Conservation (phyloP, 2,888 invertebrate species). For the Auanema sp. region DNA sequence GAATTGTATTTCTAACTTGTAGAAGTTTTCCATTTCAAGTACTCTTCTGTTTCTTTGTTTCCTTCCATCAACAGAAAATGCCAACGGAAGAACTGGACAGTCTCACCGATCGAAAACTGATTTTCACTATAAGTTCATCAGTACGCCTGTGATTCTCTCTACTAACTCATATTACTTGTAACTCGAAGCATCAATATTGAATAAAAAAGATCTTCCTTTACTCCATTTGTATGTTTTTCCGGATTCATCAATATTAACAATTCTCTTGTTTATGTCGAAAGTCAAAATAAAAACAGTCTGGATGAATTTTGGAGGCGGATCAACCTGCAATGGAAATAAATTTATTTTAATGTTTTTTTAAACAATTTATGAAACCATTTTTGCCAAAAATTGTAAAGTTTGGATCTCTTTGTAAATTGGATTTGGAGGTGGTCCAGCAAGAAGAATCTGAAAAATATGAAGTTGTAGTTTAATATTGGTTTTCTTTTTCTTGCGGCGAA, state of each 20-base stretch:
- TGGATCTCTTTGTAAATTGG: conserved; percentile 15
- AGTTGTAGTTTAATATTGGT: too few species aligned
- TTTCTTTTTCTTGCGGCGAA: too few species aligned
- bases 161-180: too few species aligned
- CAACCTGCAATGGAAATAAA: conserved; percentile 30
- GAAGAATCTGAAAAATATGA: conserved; percentile 26
- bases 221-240: conserved; percentile 35
- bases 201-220: conserved; percentile 35
- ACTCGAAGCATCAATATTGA: conserved; percentile 39
- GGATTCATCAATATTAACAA: conserved; percentile 29
- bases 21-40: conserved; percentile 37
- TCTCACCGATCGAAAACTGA: conserved; percentile 21
- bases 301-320: conserved; percentile 33
- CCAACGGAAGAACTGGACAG: conserved; percentile 46
- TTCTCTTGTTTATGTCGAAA: conserved; percentile 37
- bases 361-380: background rate
- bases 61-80: conserved; percentile 37
- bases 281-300: conserved; percentile 34
- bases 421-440: conserved; percentile 27
- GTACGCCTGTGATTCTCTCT: background rate
- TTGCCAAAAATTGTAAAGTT: too few species aligned
- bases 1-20: conserved; percentile 20
- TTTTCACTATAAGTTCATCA: conserved; percentile 25
- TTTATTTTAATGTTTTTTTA: background rate
- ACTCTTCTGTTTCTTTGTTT: conserved; percentile 34